Conservation (phyloP, 2,797 vertebrate genomes). For the Lemur catta region DNA sequence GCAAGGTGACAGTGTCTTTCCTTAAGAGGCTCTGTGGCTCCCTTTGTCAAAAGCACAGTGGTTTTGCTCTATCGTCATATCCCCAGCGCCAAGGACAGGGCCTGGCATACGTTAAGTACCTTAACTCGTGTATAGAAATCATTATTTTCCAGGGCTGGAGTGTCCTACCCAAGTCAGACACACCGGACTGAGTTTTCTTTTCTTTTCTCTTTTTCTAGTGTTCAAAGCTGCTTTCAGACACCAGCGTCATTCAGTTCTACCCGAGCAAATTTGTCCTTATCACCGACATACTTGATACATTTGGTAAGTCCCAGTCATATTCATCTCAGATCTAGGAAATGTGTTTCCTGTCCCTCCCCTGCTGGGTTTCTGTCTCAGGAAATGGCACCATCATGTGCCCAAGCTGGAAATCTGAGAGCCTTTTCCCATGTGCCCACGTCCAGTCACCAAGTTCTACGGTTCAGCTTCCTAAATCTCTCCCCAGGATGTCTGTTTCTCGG, state of each 20-base stretch:
- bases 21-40: background rate
- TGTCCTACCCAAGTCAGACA: background rate
- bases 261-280: constrained; percentile 99
- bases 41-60: background rate
- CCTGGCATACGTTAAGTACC: background rate
- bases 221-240: constrained; percentile 98
- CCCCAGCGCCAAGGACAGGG: background rate
- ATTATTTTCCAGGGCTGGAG: background rate
- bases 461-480: background rate
- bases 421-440: rapidly evolving
- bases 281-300: constrained; percentile 98
- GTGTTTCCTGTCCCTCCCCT: rapidly evolving
- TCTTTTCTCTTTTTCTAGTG: constrained; percentile 85
- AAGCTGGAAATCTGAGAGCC: background rate
- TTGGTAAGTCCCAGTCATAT: constrained; percentile 87
- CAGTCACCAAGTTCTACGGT: background rate
- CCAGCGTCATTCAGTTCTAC: constrained; percentile 97
- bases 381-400: too few relatives aligned
- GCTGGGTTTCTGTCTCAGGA: background rate
- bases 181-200: background rate
- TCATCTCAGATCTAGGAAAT: background rate
- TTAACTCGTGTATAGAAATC: background rate
- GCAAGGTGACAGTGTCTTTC: background rate
- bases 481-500: background rate
- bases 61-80: background rate